A percentile compares a stretch with the other conserved stretches of the same genome.
Conservation (phyloP, 2,888 invertebrate species). For the Campaea margaritaria region DNA sequence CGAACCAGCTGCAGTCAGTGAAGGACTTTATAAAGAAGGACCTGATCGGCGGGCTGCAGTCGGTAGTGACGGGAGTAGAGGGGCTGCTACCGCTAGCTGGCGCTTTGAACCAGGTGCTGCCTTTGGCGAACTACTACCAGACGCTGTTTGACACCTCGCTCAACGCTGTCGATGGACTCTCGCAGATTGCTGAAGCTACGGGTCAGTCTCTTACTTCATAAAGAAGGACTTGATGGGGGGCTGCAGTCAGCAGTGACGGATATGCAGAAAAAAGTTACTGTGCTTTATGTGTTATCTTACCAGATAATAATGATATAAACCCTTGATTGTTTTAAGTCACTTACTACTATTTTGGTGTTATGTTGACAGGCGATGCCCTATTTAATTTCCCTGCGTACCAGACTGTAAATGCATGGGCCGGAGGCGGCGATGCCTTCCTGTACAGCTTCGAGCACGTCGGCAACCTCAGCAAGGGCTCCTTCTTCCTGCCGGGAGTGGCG, state of each 20-base stretch:
- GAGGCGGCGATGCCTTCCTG: constrained; percentile 86
- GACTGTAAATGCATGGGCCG: constrained; percentile 89
- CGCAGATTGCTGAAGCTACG: constrained; percentile 86
- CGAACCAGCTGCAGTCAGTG: constrained; percentile 59
- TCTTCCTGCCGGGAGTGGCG: constrained; percentile 88
- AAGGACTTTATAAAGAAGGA: constrained; percentile 77
- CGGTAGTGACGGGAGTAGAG: constrained; percentile 62
- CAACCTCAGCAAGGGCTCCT: constrained; percentile 85
- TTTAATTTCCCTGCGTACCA: constrained; percentile 92
- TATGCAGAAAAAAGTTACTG: too few relatives aligned
- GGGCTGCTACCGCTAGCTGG: constrained; percentile 62
- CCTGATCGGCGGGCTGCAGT: constrained; percentile 69
- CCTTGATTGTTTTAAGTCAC: too few relatives aligned
- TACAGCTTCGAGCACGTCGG: constrained; percentile 91
- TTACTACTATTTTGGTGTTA: too few relatives aligned
- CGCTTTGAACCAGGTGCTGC: constrained; percentile 56
- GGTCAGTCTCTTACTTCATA: constrained; percentile 57
- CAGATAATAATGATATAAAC: too few relatives aligned
- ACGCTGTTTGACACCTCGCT: constrained; percentile 64
- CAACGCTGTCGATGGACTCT: constrained; percentile 73
- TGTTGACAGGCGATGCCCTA: constrained; percentile 87
- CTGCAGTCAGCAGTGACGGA: too few relatives aligned
- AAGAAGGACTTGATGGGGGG: too few relatives aligned
- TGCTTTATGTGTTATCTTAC: too few relatives aligned
- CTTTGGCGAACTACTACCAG: constrained; percentile 70